These are phyloP conservation scores for Bombus soroeensis DNA, from an alignment of 1,140 invertebrate genomes.

Conservation along the genomic window DNA sequence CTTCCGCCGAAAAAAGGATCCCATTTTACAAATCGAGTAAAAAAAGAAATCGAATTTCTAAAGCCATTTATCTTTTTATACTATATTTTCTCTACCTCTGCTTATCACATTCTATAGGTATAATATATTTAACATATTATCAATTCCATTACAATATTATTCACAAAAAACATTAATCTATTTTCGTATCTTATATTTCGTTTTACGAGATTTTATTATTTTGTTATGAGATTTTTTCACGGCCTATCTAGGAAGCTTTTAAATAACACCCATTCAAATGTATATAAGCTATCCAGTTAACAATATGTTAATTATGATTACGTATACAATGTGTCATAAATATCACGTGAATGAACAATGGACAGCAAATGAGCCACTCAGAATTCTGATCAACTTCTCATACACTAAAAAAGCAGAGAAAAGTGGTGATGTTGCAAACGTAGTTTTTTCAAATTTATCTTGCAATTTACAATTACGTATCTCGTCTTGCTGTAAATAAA, in stretches of 20 bases:
- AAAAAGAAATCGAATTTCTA: no score
- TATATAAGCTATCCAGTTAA: not conserved
- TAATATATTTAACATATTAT: not conserved
- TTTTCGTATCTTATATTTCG: not conserved
- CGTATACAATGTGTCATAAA: not conserved
- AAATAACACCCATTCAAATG: not conserved
- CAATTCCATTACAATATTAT: not conserved
- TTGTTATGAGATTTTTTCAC: not conserved
- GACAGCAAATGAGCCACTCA: not conserved
- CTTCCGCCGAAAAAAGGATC: no score
- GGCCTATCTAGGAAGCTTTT: not conserved
- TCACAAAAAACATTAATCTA: not conserved
- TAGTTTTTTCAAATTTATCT: no score
- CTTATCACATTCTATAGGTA: not conserved
- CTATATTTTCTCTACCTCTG: not conserved
- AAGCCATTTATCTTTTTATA: not conserved
- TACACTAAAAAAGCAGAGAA: not conserved
- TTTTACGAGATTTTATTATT: no score
- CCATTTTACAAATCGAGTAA: no score
- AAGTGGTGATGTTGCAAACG: not conserved
- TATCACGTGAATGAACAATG: not conserved
- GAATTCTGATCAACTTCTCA: not conserved
- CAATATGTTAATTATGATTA: not conserved
- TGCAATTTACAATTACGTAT: no score
- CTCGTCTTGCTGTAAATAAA: no score